Base-by-base conservation (phyloP, 2,797 vertebrate genomes). In the Rhinogobio ventralis region DNA sequence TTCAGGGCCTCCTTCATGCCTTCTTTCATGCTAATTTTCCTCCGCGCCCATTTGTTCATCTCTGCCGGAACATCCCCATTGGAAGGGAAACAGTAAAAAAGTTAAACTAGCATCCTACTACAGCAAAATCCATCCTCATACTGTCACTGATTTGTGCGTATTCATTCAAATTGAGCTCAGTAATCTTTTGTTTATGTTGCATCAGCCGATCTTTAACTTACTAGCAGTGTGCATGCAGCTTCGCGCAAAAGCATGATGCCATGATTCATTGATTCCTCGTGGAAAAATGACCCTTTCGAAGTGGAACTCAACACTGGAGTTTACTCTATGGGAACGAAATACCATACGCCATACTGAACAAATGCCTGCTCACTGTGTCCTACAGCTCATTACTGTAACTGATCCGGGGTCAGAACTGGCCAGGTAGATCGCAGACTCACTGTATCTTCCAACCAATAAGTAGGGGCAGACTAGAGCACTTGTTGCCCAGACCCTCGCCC, bases 1-100 rank as follows among this genome's bases (percentile, higher is more conserved):
- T 84, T 79, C 68, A 33, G 17, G 74, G 74, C 53, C 46, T 75
- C 49, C 73, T 75, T n/a, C 73, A 36, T 67, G 73, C 68, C 71
- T 88, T 86, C 57, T 53, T 74, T 60, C 57, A 64, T 76, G 64
- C 69, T 28, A 82, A 79, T 82, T 87, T 72, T 57, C 57, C 75
- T 57, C 76, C 36, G 19, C 76, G 73, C 79, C 60, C 83, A 74
- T 74, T 86, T 79, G 82, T 55, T 76, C 69, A 79, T 74, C 74
- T 82, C 55, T 36, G 83, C 74, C 39, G 69, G 79, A 83, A 45
- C 55, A 66, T 55, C 64, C 55, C 39, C 23, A n/a, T 81, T 55
- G 30, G n/a, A 68, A 42, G 72, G 33, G 10, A 77, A 74, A 73
- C 9, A 33, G 55, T 82, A 57, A n/a, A 76, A 36, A 36, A 57